Conservation (phyloP, 1,140 invertebrate genomes). For the Paramacrobiotus metropolitanus region DNA sequence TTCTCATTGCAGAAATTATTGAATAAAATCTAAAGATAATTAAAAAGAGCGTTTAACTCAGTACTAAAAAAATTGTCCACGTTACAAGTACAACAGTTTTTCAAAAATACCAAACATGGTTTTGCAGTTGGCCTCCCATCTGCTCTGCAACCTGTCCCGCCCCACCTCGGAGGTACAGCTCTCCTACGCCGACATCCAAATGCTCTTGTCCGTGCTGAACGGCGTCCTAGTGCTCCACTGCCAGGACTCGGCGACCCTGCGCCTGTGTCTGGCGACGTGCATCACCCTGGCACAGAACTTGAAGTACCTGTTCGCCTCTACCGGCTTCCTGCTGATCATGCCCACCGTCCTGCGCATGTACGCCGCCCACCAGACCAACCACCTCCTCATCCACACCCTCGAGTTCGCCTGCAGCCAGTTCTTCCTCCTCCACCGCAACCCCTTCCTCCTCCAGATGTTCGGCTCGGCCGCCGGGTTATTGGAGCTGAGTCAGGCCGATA, state of each 20-base stretch:
- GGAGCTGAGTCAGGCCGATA: conserved; percentile 30
- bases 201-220: conserved; percentile 93
- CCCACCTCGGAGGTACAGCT: conserved; percentile 5
- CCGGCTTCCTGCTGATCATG: conserved; percentile 89
- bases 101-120: too few relatives aligned
- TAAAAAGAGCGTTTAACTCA: too few relatives aligned
- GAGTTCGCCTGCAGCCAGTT: conserved; percentile 97
- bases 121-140: neutral
- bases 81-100: too few relatives aligned
- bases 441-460: conserved; percentile 96
- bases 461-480: conserved; percentile 85
- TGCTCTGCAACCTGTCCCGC: conserved; percentile 4
- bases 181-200: conserved; percentile 54
- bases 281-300: conserved; percentile 94
- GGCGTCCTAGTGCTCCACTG: conserved; percentile 87
- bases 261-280: conserved; percentile 85
- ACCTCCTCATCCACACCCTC: conserved; percentile 67
- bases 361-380: conserved; percentile 87
- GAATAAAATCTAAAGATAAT: too few relatives aligned
- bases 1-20: too few relatives aligned
- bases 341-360: conserved; percentile 87
- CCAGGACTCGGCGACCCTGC: conserved; percentile 77
- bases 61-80: too few relatives aligned
- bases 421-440: conserved; percentile 90
- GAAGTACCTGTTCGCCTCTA: conserved; percentile 93